Base-by-base conservation (phyloP, 2,888 invertebrate genomes). In the Microplitis deprimator region DNA sequence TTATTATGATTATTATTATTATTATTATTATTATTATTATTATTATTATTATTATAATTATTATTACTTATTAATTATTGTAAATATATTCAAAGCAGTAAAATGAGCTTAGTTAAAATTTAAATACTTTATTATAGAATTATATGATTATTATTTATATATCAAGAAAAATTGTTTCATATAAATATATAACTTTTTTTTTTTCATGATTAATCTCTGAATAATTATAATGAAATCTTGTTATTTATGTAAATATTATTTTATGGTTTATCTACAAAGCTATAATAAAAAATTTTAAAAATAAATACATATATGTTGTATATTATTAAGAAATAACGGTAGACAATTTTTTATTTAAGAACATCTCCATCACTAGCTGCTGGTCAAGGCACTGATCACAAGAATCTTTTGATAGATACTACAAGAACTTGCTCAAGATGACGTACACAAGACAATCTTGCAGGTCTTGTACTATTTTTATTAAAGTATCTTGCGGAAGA, bases 81-180 rank as follows among this genome's bases (percentile, higher is more conserved):
- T 80, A 79, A 79, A 79, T 81, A 78, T 77, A 68, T 64, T 61
- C 16, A 78, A 71, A 8, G 41, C 50, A 75, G 50, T 72, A 62
- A 67, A 20, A 73, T 77, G 75, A 75, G 75, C 78, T 79, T 68
- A 73, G 72, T 80, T 74, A 71, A 62, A 60, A 75, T 77, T 76
- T 62, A 71, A 78, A 74, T 74, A n/a, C 16, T 20, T n/a, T 29
- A 59, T 70, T 70, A 59, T 72, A 79, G 65, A 73, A 69, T 72
- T 77, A 60, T 50, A 50, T 50, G 8, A 20, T 29, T 29, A 29
- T 29, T 29, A 29, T 29, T 29, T 29, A 29, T 29, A 75, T 65
- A 62, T 39, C 72, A 68, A 79, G 13, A 50, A 10, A 10, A 50
- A 50, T 50, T 73, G 61, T 29, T 72, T 40, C 29, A 16, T 78